These are phyloP conservation scores for Cydia fagiglandana DNA, from an alignment of 1,140 invertebrate species.

Conservation along the genomic window DNA sequence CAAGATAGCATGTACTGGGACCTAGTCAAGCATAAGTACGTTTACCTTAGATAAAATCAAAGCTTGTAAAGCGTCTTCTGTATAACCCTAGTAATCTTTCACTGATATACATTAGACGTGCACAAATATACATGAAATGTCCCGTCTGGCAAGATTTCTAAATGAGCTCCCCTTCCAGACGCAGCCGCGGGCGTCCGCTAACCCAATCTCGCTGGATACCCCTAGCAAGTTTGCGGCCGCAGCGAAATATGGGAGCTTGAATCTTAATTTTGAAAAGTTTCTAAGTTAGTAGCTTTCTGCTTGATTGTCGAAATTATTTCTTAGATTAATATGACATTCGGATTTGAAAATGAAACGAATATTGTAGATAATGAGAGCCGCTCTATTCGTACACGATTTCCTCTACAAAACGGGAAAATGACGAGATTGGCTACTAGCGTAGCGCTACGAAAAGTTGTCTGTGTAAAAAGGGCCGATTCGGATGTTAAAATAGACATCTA, in stretches of 20 bases:
- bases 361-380: background rate
- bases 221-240: constrained; percentile 6
- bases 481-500: too few species aligned
- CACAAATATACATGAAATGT: constrained; percentile 5
- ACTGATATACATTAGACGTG: background rate
- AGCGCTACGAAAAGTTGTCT: too few species aligned
- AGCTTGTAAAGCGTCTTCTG: background rate
- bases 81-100: background rate
- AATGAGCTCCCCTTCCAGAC: constrained; percentile 28
- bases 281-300: background rate
- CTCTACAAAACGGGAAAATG: too few species aligned
- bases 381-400: too few species aligned
- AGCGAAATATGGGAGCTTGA: background rate
- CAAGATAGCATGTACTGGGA: too few species aligned
- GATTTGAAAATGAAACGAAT: background rate
- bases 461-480: too few species aligned
- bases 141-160: constrained; percentile 22
- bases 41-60: too few species aligned
- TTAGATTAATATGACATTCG: background rate
- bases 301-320: constrained; percentile 7
- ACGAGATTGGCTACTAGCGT: too few species aligned
- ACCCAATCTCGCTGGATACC: constrained; percentile 20
- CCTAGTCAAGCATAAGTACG: too few species aligned
- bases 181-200: constrained; percentile 17
- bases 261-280: constrained; percentile 21